Conservation (phyloP, 2,113 vertebrate species). For the Galemys pyrenaicus region DNA sequence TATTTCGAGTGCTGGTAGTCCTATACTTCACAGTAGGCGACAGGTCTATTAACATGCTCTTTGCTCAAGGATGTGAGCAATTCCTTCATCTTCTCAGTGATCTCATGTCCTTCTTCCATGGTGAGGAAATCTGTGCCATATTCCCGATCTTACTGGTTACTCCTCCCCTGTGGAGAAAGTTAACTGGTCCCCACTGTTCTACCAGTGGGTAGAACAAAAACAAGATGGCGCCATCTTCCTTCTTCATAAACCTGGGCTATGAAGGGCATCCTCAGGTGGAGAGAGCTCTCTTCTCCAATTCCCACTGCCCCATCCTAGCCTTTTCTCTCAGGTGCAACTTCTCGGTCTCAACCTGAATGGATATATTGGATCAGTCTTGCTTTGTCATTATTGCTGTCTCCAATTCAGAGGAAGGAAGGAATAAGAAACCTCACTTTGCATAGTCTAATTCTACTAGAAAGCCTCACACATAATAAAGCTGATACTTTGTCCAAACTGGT, state of each 20-base stretch:
- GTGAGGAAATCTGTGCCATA: not conserved
- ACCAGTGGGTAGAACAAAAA: not conserved
- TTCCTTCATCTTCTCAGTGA: not conserved
- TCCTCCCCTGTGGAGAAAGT: not conserved
- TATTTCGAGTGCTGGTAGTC: not conserved
- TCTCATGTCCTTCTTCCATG: not conserved
- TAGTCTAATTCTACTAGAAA: constrained; percentile 15
- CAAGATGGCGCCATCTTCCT: not conserved
- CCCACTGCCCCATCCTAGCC: not conserved
- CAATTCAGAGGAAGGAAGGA: not conserved
- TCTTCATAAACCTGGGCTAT: not conserved
- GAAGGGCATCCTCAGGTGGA: not conserved
- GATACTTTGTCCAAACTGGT: constrained; percentile 67
- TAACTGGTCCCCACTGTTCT: not conserved
- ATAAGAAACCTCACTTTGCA: constrained; percentile 46
- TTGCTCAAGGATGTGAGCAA: not conserved
- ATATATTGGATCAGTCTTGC: not conserved
- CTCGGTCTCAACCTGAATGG: not conserved
- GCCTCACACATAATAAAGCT: constrained; percentile 41
- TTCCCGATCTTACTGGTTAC: not conserved
- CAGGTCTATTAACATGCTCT: not conserved
- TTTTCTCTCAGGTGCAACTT: not conserved
- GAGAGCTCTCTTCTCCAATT: not conserved
- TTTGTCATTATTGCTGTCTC: not conserved
- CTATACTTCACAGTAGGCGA: not conserved